phyloP scores from a whole-genome alignment of 2,888 invertebrate genomes.

The Cephus spinipes region DNA sequence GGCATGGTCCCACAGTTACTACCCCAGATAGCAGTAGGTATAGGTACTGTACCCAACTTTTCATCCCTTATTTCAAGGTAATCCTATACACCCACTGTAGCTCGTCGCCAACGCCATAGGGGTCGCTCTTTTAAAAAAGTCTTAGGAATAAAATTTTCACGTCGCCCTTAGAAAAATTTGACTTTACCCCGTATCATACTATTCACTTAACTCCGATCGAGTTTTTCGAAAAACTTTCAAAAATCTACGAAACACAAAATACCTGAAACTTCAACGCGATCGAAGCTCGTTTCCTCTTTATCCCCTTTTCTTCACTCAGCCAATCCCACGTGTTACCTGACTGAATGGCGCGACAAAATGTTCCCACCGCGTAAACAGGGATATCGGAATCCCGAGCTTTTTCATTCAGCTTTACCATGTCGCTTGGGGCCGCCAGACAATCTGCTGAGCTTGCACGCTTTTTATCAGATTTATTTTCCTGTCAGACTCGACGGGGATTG shows the following conservation, averaged over 20 bases:
- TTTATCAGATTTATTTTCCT: constrained; percentile 23
- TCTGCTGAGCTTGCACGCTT: constrained; percentile 23
- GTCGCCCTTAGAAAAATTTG: neutral
- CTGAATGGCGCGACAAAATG: constrained; percentile 26
- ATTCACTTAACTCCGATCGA: neutral
- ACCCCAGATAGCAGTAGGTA: neutral
- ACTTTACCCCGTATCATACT: neutral
- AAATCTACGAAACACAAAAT: neutral
- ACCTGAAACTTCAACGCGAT: neutral
- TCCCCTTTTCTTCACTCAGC: neutral
- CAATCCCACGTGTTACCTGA: neutral
- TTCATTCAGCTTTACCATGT: constrained; percentile 12
- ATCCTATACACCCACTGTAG: neutral
- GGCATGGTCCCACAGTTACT: neutral
- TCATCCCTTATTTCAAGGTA: neutral
- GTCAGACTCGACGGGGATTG: neutral
- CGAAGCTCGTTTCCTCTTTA: neutral
- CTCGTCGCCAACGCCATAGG: neutral
- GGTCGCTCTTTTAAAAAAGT: neutral
- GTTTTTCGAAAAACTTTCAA: neutral
- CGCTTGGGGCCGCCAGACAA: neutral
- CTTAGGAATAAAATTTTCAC: neutral
- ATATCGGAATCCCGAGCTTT: constrained; percentile 30
- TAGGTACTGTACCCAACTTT: neutral
- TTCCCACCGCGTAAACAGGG: constrained; percentile 33